These are phyloP conservation scores for Zenarchopterus dispar DNA, from an alignment of 2,797 vertebrate species.

Conservation along the genomic window DNA sequence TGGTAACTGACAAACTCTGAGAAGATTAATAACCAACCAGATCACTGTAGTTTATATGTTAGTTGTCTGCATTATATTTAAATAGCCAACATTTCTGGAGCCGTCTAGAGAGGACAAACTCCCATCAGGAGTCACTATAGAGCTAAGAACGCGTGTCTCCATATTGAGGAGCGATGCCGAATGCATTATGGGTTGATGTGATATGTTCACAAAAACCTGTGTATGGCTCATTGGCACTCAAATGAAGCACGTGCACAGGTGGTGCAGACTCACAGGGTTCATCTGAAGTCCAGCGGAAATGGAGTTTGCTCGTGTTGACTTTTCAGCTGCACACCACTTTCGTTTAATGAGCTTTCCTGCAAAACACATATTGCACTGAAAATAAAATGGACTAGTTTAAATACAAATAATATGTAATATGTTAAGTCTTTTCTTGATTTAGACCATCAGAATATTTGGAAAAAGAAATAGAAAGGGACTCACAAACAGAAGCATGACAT, in stretches of 20 bases:
- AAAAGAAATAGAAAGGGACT: no score
- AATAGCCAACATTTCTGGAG: conserved; percentile 18
- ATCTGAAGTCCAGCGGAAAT: conserved; percentile 1
- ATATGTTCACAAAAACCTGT: conserved; percentile 43
- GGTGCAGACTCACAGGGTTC: not conserved
- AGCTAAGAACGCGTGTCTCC: conserved; percentile 7
- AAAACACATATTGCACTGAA: no score
- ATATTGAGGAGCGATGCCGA: conserved; percentile 4
- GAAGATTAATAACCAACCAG: no score
- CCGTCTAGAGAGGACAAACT: conserved; percentile 3
- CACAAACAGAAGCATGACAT: no score
- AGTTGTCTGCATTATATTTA: conserved; percentile 26
- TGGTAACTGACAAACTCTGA: no score
- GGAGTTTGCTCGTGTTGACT: not conserved
- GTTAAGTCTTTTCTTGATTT: no score
- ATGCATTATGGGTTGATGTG: conserved; percentile 19
- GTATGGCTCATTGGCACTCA: conserved; percentile 55
- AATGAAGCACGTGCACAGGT: conserved; percentile 45
- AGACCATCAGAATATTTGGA: no score
- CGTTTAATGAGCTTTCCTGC: no score
- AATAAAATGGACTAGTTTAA: no score
- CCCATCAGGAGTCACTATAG: no score
- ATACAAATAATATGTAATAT: no score
- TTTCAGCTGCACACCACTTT: no score
- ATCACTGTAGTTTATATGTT: not conserved